A percentile compares a stretch with the other conserved stretches of the same genome.
phyloP scores from a whole-genome alignment of 2,888 invertebrate species.

The Apodemia hepburni region DNA sequence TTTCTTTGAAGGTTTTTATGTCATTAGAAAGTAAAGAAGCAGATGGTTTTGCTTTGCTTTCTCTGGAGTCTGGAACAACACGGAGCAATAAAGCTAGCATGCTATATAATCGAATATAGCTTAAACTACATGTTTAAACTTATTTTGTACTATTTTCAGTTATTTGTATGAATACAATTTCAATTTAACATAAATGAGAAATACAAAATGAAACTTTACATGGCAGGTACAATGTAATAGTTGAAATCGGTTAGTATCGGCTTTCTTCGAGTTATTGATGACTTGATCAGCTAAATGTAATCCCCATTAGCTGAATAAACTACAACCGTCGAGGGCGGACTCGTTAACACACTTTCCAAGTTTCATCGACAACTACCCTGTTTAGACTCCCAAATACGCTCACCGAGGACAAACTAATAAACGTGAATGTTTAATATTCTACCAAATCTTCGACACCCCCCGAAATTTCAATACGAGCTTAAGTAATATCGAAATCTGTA shows the following conservation, averaged over 20 bases:
- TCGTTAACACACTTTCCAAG: slow-evolving; percentile 75
- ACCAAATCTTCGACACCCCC: slow-evolving; percentile 59
- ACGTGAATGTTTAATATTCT: slow-evolving; percentile 78
- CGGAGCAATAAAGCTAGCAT: no score
- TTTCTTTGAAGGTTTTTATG: no score
- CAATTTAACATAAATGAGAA: no score
- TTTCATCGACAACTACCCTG: slow-evolving; percentile 69
- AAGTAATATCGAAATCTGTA: slow-evolving; percentile 58
- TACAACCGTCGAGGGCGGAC: slow-evolving; percentile 51
- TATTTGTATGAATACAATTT: no score
- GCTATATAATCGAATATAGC: no score
- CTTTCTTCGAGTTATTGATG: slow-evolving; percentile 40
- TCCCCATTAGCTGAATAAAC: slow-evolving; percentile 64
- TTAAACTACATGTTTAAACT: no score
- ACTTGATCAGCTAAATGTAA: slow-evolving; percentile 55
- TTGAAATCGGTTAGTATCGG: slow-evolving; percentile 21
- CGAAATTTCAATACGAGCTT: slow-evolving; percentile 69
- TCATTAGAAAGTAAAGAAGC: no score
- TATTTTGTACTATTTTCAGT: no score
- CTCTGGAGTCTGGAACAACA: no score
- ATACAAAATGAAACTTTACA: no score
- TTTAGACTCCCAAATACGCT: slow-evolving; percentile 71
- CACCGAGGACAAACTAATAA: slow-evolving; percentile 75
- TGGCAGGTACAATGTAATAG: not conserved
- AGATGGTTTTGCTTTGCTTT: no score